Evolutionary conservation across 2,797 vertebrate species (phyloP), one percentile per base, ranked within the genome.

Genomic region (Halcyon chelicuti): DNA sequence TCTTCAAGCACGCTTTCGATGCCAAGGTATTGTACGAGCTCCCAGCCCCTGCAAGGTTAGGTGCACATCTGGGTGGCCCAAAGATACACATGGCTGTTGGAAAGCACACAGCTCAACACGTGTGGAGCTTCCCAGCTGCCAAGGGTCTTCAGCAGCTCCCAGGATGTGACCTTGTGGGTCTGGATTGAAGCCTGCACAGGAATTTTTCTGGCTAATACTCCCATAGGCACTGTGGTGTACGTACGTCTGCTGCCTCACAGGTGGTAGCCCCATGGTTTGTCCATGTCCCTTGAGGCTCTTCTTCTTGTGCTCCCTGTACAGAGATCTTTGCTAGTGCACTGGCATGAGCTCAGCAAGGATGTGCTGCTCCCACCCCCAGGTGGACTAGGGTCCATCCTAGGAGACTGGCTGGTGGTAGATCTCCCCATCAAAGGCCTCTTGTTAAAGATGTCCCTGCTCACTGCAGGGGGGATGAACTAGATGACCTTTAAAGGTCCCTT

Each of bases 1-100:
- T 99, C 98, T 99, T 99, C 98, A 99, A 99, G 95, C 99, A 99
- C 1, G 99, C 99, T 12, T 99, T 99, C 1, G 99, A 99, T 25
- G 99, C 99, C 75, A 99, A 99, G 99, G 99, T 99, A 98, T 23
- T 1, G 42, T 3, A 2, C 19, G 12, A 23, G 58, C 46, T 55
- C 52, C 47, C 14, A 14, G 20, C 15, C 22, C 25, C 37, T 2
- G 9, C 1, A 5, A 22, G 11, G 0, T 0, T 3, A 0, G 0
- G 5, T 12, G 15, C 1, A 2, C 2, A 2, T 14, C 3, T 4
- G 20, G 20, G 16, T 42, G 37, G 23, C 29, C 35, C 51, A 13
- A 33, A 42, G 25, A 35, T 51, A 63, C 0, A 5, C 1, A 0
- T 4, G 39, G 26, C 28, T 39, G 13, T 12, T 44, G 60, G 74